Evolutionary conservation across 2,113 vertebrate species (phyloP).

Genomic region (Perognathus longimembris): DNA sequence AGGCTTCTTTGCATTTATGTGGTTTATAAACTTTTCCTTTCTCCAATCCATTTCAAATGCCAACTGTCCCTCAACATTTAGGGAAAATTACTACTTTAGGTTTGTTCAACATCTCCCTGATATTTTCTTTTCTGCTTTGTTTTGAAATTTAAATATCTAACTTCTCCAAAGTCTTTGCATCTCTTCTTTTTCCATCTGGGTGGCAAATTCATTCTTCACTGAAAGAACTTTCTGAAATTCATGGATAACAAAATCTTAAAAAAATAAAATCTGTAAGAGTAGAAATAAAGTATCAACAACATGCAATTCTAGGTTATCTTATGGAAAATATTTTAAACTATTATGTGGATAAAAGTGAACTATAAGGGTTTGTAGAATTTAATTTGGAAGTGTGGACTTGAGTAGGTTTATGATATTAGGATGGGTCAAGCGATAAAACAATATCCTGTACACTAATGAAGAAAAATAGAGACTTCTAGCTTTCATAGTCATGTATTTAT

Average conservation of each 20-base stretch:
- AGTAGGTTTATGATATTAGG: neutral
- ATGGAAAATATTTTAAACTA: constrained; percentile 20
- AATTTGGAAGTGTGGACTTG: neutral
- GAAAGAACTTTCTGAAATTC: neutral
- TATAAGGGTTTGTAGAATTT: constrained; percentile 9
- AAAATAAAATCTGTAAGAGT: neutral
- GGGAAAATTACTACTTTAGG: neutral
- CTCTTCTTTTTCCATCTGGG: neutral
- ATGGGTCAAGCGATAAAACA: neutral
- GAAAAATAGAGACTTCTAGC: constrained; percentile 4
- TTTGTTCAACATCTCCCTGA: neutral
- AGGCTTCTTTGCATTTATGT: neutral
- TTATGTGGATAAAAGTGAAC: neutral
- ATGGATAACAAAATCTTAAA: neutral
- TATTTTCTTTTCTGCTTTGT: neutral
- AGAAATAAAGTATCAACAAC: neutral
- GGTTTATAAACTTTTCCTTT: neutral
- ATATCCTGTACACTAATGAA: neutral
- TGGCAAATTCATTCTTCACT: neutral
- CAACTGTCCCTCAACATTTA: neutral
- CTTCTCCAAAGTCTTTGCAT: neutral
- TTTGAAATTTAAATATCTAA: neutral
- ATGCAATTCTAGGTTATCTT: neutral
- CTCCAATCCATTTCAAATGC: neutral
- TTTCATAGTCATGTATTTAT: neutral